Conservation (phyloP, 1,140 invertebrate genomes). For the Bombus soroeensis region DNA sequence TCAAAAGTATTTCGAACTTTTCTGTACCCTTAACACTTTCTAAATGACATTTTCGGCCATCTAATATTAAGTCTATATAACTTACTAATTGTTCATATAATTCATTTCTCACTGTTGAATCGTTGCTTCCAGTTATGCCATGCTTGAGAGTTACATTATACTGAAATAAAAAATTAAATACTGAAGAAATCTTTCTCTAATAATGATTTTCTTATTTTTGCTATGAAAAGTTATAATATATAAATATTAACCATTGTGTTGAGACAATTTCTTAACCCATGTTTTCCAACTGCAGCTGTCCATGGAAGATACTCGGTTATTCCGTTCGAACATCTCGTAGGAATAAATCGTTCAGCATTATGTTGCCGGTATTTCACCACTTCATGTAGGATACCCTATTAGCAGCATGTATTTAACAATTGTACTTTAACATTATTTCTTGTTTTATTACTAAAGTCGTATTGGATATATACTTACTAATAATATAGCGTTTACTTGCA, state of each 20-base stretch:
- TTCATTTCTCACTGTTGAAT: conserved; percentile 82
- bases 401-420: background rate
- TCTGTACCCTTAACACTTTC: conserved; percentile 86
- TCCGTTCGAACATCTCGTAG: conserved; percentile 73
- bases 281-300: conserved; percentile 85
- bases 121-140: conserved; percentile 83
- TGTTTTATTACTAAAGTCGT: background rate
- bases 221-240: background rate
- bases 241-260: conserved; percentile 79
- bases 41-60: conserved; percentile 88
- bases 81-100: conserved; percentile 89
- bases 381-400: conserved; percentile 83
- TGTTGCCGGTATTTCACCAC: conserved; percentile 85
- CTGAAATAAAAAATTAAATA: conserved; percentile 69
- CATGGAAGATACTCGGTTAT: conserved; percentile 86
- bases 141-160: conserved; percentile 84
- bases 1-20: conserved; percentile 84
- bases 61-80: conserved; percentile 90
- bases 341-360: conserved; percentile 82
- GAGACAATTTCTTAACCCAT: conserved; percentile 83
- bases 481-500: conserved; percentile 84
- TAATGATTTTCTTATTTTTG: background rate
- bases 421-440: background rate
- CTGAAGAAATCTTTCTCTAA: conserved; percentile 9
- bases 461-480: conserved; percentile 75